These are phyloP conservation scores for Drosophila mettleri DNA, from an alignment of 2,888 invertebrate genomes.

Conservation along the genomic window DNA sequence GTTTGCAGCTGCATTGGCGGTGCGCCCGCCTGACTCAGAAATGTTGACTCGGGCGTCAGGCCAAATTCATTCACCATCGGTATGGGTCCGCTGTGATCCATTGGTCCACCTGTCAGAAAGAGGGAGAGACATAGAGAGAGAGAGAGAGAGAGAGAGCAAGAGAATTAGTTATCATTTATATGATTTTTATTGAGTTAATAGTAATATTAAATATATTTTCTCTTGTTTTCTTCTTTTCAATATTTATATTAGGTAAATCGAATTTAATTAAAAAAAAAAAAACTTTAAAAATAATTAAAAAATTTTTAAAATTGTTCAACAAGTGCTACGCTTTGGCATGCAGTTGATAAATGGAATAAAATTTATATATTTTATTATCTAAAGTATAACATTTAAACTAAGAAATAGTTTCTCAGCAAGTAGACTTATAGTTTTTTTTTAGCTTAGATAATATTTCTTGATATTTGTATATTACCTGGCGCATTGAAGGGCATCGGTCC, in stretches of 20 bases:
- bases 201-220: not conserved
- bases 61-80: constrained; percentile 92
- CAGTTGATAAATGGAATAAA: not conserved
- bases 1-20: constrained; percentile 84
- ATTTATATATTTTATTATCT: not conserved
- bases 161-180: not conserved
- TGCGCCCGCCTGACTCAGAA: constrained; percentile 86
- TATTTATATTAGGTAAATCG: not conserved
- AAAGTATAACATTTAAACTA: not conserved
- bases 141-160: constrained; percentile 5
- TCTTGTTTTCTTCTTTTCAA: not conserved
- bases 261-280: not conserved
- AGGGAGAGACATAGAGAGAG: not conserved
- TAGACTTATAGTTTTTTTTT: not conserved
- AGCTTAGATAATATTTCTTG: not conserved
- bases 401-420: no score
- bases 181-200: no score
- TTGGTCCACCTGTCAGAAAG: constrained; percentile 87
- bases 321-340: not conserved
- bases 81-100: constrained; percentile 89
- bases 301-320: not conserved
- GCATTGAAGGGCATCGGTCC: constrained; percentile 91
- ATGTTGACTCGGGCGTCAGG: constrained; percentile 88
- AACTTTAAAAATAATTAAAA: not conserved
- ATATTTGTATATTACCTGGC: constrained; percentile 86